These are phyloP conservation scores for Hyperoodon ampullatus DNA, from an alignment of 2,113 vertebrate species.

Conservation along the genomic window DNA sequence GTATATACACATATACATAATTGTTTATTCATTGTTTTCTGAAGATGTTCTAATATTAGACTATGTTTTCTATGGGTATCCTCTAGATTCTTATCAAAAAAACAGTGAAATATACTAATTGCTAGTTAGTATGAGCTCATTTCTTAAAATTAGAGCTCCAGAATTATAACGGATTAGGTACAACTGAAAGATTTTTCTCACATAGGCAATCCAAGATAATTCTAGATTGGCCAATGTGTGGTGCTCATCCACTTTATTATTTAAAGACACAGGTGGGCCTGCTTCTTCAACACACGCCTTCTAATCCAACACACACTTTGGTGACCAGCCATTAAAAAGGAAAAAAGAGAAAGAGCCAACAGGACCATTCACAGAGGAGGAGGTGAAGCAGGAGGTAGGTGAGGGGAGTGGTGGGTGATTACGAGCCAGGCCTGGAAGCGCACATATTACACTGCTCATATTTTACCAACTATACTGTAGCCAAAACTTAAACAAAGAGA, in stretches of 20 bases:
- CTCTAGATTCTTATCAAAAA: not conserved
- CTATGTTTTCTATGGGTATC: not conserved
- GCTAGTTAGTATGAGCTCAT: not conserved
- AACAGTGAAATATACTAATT: not conserved
- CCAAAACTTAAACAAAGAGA: not conserved
- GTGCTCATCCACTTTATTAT: not conserved
- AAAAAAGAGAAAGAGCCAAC: not conserved
- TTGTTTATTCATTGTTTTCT: not conserved
- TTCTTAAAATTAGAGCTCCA: not conserved
- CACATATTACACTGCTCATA: not conserved
- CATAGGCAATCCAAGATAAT: not conserved
- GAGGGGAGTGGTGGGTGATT: fast-evolving
- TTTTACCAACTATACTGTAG: not conserved
- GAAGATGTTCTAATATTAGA: not conserved
- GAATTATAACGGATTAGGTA: not conserved
- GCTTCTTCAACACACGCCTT: not conserved
- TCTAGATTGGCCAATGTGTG: not conserved
- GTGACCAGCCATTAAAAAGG: not conserved
- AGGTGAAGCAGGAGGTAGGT: not conserved
- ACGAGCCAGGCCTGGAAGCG: fast-evolving
- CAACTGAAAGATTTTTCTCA: not conserved
- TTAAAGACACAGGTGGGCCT: not conserved
- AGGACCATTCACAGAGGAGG: not conserved
- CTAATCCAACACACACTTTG: not conserved
- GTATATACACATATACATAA: not conserved